Evolutionary conservation across 37 sponge, comb jelly and placozoan species (phyloP).

Genomic region (Ephydatia muelleri): DNA sequence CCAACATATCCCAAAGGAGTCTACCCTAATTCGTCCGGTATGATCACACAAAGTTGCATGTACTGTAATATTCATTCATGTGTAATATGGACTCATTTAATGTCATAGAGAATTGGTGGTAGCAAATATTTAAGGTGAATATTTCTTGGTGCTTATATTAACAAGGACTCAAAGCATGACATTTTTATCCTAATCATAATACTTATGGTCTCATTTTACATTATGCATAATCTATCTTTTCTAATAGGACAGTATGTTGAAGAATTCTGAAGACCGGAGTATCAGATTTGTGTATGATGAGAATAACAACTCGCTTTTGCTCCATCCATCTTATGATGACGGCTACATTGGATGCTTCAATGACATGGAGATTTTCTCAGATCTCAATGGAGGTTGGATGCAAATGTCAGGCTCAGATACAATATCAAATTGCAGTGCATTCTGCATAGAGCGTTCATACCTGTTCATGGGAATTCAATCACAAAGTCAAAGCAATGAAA

Average conservation of each 20-base stretch:
- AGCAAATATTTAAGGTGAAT: no score
- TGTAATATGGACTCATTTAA: no score
- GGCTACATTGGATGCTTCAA: slow-evolving; percentile 46
- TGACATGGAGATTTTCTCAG: not conserved
- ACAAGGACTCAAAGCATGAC: no score
- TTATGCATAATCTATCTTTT: not conserved
- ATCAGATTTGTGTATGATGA: slow-evolving; percentile 30
- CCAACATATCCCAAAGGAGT: slow-evolving; percentile 25
- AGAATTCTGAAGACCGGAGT: not conserved
- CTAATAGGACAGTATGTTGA: not conserved
- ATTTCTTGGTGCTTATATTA: no score
- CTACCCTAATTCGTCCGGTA: not conserved
- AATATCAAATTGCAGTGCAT: not conserved
- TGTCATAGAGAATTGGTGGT: no score
- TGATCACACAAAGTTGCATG: not conserved
- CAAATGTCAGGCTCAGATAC: not conserved
- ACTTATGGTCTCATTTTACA: not conserved
- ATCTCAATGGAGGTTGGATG: not conserved
- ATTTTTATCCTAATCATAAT: no score
- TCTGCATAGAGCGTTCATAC: not conserved
- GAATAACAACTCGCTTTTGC: slow-evolving; percentile 22
- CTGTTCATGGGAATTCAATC: not conserved
- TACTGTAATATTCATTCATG: not conserved
- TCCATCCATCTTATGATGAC: slow-evolving; percentile 5
- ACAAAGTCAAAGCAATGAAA: not conserved